phyloP scores from a whole-genome alignment of 2,113 vertebrate genomes.

The Accipiter virgatus region DNA sequence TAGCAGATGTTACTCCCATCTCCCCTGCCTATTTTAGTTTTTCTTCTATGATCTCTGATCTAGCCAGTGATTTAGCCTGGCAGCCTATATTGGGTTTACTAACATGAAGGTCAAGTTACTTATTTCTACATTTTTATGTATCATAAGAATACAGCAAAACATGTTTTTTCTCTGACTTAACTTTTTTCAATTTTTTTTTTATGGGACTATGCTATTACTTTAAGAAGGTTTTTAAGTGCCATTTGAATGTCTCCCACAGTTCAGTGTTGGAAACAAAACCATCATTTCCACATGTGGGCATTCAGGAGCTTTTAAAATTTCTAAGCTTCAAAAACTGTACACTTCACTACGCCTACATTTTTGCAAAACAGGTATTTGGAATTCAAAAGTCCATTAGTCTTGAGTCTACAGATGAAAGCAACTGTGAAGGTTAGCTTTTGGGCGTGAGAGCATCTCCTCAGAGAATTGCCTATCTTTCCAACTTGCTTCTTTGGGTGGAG shows the following conservation, averaged over 20 bases:
- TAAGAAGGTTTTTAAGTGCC: neutral
- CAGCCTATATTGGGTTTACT: neutral
- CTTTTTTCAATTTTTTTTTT: neutral
- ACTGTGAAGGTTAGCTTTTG: neutral
- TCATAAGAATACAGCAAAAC: neutral
- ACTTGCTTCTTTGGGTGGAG: neutral
- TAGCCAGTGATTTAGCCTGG: neutral
- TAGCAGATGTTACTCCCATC: neutral
- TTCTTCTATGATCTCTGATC: neutral
- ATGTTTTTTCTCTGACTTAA: neutral
- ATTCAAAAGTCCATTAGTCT: neutral
- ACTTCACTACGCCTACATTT: neutral
- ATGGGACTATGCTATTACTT: neutral
- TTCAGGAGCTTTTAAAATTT: neutral
- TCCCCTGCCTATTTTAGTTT: neutral
- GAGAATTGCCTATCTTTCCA: neutral
- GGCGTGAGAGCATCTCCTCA: neutral
- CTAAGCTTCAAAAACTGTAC: neutral
- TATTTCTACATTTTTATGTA: neutral
- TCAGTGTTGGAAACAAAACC: neutral
- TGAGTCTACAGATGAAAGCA: neutral
- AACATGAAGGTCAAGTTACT: neutral
- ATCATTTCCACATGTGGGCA: neutral
- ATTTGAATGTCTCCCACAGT: neutral
- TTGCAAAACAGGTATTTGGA: neutral